A percentile compares a stretch with the other conserved stretches of the same genome.
Evolutionary conservation across 2,888 invertebrate genomes (phyloP).

Genomic region (Drosophila mimetica): DNA sequence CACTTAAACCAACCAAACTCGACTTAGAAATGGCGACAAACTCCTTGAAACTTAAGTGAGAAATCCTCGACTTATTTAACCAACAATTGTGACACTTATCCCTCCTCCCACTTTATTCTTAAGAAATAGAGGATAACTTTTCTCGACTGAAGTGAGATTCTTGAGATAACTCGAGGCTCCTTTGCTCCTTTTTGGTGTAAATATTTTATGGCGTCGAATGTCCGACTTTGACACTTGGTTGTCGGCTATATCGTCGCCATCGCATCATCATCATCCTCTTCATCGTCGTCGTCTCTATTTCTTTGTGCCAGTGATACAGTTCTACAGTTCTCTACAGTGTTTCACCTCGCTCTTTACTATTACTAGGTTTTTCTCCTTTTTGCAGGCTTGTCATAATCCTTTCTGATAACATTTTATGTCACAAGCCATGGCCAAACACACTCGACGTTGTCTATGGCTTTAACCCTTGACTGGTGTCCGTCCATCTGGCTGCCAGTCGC

Average conservation of each 20-base stretch:
- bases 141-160: conserved; percentile 27
- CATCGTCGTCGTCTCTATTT: conserved; percentile 31
- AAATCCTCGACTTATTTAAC: conserved; percentile 29
- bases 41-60: conserved; percentile 20
- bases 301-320: conserved; percentile 71
- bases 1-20: neutral
- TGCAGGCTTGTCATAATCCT: conserved; percentile 74
- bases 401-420: conserved; percentile 79
- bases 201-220: conserved; percentile 38
- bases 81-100: conserved; percentile 36
- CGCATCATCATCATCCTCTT: conserved; percentile 51
- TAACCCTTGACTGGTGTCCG: conserved; percentile 68
- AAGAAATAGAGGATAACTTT: conserved; percentile 9
- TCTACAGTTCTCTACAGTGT: conserved; percentile 10
- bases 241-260: conserved; percentile 35
- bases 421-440: conserved; percentile 76
- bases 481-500: conserved; percentile 50
- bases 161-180: conserved; percentile 24
- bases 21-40: neutral
- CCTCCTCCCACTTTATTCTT: neutral
- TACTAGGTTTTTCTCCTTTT: conserved; percentile 8
- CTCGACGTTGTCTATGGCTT: conserved; percentile 74
- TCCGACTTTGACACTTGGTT: conserved; percentile 42
- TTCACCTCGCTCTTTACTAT: conserved; percentile 1
- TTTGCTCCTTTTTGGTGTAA: conserved; percentile 35